These are phyloP conservation scores for Zhuqinia jingwanae DNA, from an alignment of 2,888 invertebrate genomes.

Conservation along the genomic window DNA sequence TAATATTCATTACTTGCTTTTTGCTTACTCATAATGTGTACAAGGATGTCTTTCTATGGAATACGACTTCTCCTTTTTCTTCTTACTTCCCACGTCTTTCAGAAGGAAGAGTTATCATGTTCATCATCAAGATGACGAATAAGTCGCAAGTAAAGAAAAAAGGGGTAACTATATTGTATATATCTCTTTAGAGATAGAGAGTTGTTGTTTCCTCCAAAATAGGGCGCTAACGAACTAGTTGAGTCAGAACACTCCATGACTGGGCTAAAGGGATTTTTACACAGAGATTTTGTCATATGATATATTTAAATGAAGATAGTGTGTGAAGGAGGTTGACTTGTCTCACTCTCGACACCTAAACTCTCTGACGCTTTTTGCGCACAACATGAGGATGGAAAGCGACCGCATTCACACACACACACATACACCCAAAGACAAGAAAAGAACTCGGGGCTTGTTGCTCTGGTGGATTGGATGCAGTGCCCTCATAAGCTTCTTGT, in stretches of 20 bases:
- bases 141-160: neutral
- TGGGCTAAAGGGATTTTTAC: neutral
- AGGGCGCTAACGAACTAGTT: constrained; percentile 7
- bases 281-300: neutral
- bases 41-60: neutral
- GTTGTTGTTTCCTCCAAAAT: constrained; percentile 48
- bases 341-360: neutral
- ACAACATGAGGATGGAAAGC: constrained; percentile 15
- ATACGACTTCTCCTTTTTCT: neutral
- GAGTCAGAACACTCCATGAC: neutral
- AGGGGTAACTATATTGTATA: neutral
- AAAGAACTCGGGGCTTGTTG: constrained; percentile 41
- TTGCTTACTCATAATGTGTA: no score
- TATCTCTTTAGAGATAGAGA: neutral
- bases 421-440: no score
- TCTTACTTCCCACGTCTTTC: neutral
- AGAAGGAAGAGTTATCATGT: neutral
- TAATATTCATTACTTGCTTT: no score
- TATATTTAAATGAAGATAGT: no score
- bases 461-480: constrained; percentile 2
- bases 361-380: neutral
- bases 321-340: neutral
- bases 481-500: constrained; percentile 6
- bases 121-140: neutral
- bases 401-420: neutral